Base-by-base conservation (phyloP, 2,797 vertebrate genomes). In the Sternotherus odoratus region DNA sequence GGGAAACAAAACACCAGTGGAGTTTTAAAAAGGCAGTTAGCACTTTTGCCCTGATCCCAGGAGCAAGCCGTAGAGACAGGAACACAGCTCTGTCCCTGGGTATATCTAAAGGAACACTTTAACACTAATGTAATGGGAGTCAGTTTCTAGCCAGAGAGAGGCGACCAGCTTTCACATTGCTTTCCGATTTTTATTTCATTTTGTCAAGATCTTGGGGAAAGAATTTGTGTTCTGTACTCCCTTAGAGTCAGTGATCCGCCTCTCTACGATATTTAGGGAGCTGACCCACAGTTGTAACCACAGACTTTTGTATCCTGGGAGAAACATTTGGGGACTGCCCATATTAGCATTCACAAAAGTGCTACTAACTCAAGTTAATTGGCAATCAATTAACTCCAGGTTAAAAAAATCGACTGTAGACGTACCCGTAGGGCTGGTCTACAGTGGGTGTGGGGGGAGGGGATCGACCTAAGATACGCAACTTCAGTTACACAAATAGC, bases 1-100 rank as follows among this genome's bases (percentile, higher is more conserved):
- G 92, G 49, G 54, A 74, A 85, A 86, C 88, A 46, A 83, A 94
- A 86, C 2, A 77, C 7, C 85, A 83, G 23, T 50, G 9, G 33
- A 36, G 15, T 90, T 77, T 53, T 87, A 19, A 89, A 23, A 0
- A 56, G 77, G 4, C 4, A 13, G 1, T 13, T 5, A 10, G 12
- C 21, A 56, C 9, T 2, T 85, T 72, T 24, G 46, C 53, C 0
- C 1, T 69, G 33, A 36, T 54, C 26, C 13, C 48, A 57, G 0
- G 1, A 77, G n/a, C 33, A 50, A 0, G 0, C 0, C 12, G 16
- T 1, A 8, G 39, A 75, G 39, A 33, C 56, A 2, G 1, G 6
- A 28, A 79, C 13, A 30, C 15, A 49, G 15, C 30, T 0, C 66
- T 69, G n/a, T 69, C 66, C 36, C 66, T 39, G 10, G 3, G 66